phyloP scores from a whole-genome alignment of 2,797 vertebrate genomes.

The Squalus acanthias region DNA sequence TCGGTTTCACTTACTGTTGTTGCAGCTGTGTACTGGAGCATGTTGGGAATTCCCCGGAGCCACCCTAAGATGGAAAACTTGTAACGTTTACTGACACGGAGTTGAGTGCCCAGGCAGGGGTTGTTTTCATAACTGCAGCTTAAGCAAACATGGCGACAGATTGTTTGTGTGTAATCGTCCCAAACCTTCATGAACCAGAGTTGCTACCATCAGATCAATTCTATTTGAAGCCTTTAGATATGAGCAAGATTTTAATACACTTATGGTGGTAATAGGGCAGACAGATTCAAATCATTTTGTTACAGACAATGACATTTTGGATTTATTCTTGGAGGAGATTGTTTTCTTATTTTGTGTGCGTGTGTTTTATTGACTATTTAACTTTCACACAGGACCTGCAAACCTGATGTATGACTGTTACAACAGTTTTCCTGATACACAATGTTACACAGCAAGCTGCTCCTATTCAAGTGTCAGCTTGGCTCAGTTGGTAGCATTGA shows the following conservation, averaged over 20 bases:
- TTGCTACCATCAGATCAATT: slow-evolving; percentile 7
- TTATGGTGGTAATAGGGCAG: not conserved
- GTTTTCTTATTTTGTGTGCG: not conserved
- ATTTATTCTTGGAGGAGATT: not conserved
- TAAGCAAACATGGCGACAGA: slow-evolving; percentile 34
- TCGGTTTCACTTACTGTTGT: slow-evolving; percentile 52
- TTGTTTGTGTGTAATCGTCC: slow-evolving; percentile 24
- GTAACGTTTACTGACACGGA: slow-evolving; percentile 9
- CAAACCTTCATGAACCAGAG: not conserved
- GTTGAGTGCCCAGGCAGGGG: slow-evolving; percentile 27
- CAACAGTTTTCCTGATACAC: not conserved
- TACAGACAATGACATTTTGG: not conserved
- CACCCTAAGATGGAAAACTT: slow-evolving; percentile 34
- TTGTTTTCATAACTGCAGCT: slow-evolving; percentile 26
- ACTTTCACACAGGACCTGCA: not conserved
- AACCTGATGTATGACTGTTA: not conserved
- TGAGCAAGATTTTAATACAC: not conserved
- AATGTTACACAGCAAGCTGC: not conserved
- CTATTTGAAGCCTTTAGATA: not conserved
- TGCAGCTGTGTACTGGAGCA: slow-evolving; percentile 55
- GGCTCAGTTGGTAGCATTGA: not conserved
- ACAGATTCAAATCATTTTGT: not conserved
- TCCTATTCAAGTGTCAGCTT: not conserved
- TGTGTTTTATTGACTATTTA: not conserved
- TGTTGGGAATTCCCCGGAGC: slow-evolving; percentile 51